Conservation (phyloP, 2,797 vertebrate species). For the Muscicapa comitata region DNA sequence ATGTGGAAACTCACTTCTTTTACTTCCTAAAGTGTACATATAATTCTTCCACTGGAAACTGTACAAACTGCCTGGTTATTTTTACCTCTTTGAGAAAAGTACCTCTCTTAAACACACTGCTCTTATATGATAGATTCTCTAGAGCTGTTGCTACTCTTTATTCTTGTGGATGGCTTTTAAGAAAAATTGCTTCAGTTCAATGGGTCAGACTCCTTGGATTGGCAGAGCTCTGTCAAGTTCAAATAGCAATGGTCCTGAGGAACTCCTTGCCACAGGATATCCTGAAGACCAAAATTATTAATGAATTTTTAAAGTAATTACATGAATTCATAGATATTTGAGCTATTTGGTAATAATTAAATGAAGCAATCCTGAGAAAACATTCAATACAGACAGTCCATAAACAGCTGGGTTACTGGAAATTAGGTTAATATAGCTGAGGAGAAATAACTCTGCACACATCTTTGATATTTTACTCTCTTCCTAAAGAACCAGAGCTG, state of each 20-base stretch:
- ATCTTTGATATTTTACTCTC: not conserved
- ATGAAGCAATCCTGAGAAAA: not conserved
- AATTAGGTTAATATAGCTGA: not conserved
- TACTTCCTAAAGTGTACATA: not conserved
- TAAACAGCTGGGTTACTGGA: not conserved
- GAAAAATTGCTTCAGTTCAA: not conserved
- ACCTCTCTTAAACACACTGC: not conserved
- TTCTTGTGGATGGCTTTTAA: not conserved
- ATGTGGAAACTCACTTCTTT: not conserved
- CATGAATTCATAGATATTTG: not conserved
- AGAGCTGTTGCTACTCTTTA: not conserved
- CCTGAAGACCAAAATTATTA: not conserved
- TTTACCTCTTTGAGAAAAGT: not conserved
- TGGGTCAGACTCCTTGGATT: not conserved
- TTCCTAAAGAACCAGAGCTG: not conserved
- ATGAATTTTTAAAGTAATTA: not conserved
- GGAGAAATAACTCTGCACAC: not conserved
- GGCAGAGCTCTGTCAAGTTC: not conserved
- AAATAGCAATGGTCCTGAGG: not conserved
- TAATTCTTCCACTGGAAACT: not conserved
- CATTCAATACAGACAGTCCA: not conserved
- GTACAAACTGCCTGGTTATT: not conserved
- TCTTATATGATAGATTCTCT: not conserved
- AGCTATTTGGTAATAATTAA: not conserved
- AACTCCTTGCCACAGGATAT: not conserved